phyloP scores from a whole-genome alignment of 2,113 vertebrate genomes.

The Nipponia nippon region DNA sequence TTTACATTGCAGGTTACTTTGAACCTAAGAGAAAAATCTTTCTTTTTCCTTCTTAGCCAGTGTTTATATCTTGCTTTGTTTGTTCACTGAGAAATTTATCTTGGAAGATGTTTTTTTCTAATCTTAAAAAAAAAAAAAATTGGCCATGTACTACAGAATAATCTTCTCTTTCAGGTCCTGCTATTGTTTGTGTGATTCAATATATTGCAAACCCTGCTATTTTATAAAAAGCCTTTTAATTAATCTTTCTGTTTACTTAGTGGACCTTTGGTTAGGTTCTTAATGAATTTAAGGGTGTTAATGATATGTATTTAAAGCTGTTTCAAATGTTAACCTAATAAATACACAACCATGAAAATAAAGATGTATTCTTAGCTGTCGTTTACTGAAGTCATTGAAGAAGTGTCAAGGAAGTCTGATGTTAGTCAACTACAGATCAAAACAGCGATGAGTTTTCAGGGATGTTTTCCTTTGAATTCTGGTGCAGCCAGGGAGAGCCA shows the following conservation, averaged over 20 bases:
- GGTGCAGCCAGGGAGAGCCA: neutral
- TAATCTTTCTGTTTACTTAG: neutral
- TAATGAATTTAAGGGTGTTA: neutral
- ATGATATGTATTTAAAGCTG: neutral
- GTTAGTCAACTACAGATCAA: neutral
- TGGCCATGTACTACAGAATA: accelerated
- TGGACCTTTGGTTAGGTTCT: neutral
- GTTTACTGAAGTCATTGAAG: neutral
- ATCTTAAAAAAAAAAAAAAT: neutral
- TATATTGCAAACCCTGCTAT: neutral
- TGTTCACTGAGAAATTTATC: neutral
- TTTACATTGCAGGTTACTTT: neutral
- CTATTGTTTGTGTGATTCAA: neutral
- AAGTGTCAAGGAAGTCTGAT: neutral
- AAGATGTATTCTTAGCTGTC: neutral
- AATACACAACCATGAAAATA: neutral
- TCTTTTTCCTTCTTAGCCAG: neutral
- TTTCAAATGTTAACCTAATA: neutral
- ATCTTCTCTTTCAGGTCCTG: neutral
- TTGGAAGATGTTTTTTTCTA: neutral
- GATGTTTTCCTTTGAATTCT: neutral
- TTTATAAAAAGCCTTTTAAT: neutral
- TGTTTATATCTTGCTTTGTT: neutral
- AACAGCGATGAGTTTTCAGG: neutral
- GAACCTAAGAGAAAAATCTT: neutral